These are phyloP conservation scores for Dryococelus australis DNA, from an alignment of 2,888 invertebrate species.

Conservation along the genomic window DNA sequence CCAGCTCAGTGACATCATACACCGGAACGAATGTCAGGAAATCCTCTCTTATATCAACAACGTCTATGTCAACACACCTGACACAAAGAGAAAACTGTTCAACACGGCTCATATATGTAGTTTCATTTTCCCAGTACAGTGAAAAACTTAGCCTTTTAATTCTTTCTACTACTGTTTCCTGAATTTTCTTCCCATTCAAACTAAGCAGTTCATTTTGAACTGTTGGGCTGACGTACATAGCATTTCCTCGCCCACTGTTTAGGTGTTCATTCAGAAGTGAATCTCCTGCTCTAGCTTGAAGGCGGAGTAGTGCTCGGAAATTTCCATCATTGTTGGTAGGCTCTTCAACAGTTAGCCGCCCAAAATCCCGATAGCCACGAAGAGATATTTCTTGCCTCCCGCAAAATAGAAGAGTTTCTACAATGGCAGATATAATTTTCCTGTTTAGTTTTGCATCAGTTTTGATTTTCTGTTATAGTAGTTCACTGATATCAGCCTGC, in stretches of 20 bases:
- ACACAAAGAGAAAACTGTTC: constrained; percentile 1
- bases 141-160: constrained; percentile 16
- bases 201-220: constrained; percentile 16
- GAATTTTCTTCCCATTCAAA: background rate
- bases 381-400: constrained; percentile 3
- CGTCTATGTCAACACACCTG: background rate
- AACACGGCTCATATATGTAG: background rate
- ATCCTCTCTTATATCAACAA: too few species aligned
- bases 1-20: too few species aligned
- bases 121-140: background rate
- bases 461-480: background rate
- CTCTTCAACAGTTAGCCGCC: constrained; percentile 9
- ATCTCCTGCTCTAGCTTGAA: too few species aligned
- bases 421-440: background rate
- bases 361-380: background rate
- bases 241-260: too few species aligned
- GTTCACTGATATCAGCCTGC: too few species aligned
- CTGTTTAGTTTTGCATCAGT: background rate
- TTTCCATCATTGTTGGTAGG: constrained; percentile 5
- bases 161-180: background rate
- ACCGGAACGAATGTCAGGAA: too few species aligned
- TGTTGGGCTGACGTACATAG: too few species aligned
- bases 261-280: too few species aligned
- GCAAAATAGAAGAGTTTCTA: background rate
- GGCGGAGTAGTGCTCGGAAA: too few species aligned